Evolutionary conservation across 2,113 vertebrate genomes (phyloP), one percentile per base, ranked within the genome.

Genomic region (Ginglymostoma cirratum): DNA sequence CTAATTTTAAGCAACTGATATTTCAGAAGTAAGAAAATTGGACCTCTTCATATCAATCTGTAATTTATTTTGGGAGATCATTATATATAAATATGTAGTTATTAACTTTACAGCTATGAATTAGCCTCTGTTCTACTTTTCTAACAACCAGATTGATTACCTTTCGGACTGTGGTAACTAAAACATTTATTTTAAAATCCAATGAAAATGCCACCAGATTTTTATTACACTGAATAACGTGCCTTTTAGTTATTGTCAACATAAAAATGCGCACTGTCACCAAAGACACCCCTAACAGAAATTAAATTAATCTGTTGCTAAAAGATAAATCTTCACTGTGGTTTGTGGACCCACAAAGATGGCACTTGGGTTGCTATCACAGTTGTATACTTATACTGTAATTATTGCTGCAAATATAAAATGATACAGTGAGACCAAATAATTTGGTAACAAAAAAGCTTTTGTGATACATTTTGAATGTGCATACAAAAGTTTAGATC

Each of bases 1-100:
- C 92, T 66, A 94, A 94, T 94, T 70, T 94, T 69, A 69, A 45
- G 38, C 66, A 67, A 70, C n/a, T 69, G 92, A 24, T 94, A 94
- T 67, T 94, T 94, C 38, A 94, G 67, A 23, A 69, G 92, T 69
- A n/a, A 45, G 66, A 94, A 94, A 94, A 69, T 67, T 38, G 10
- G 38, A 66, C 12, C 66, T 42, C 61, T 69, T 94, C 7, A 23
- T 69, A 66, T 94, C 38, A 94, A 45, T 23, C 65, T 45, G 21
- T 21, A 61, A 90, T 61, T 61, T 90, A 15, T 69, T 45, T 70
- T 70, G 66, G 69, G 66, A 94, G 21, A 70, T 94, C 65, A 94
- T 34, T 21, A 67, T 70, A 42, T 19, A 94, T 70, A 70, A 94
- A 69, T 38, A 94, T 94, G 23, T 70, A 69, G 87, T 61, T 90